Evolutionary conservation across 2,888 invertebrate genomes (phyloP).

Genomic region (Caenorhabditis auriculariae): DNA sequence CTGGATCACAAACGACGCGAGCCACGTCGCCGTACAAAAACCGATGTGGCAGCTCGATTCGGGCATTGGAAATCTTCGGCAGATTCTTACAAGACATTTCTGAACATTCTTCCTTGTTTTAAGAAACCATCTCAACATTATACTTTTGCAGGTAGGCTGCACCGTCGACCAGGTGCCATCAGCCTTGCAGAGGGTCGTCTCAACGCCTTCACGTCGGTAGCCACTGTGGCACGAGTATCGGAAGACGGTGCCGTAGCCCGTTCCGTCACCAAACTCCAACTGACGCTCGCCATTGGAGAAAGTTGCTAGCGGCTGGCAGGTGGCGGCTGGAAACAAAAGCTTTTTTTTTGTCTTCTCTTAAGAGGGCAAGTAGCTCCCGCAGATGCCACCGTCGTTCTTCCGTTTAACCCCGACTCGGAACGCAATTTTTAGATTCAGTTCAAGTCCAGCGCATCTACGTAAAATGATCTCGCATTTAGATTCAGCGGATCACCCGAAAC

Average conservation of each 20-base stretch:
- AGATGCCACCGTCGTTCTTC: neutral
- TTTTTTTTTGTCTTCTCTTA: neutral
- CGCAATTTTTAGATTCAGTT: no score
- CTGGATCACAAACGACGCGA: constrained; percentile 53
- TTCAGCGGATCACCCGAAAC: no score
- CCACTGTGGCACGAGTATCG: constrained; percentile 59
- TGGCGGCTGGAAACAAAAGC: constrained; percentile 44
- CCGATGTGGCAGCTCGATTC: constrained; percentile 25
- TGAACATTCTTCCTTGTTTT: constrained; percentile 23
- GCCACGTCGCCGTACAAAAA: constrained; percentile 58
- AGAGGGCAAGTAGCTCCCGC: neutral
- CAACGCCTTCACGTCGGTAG: constrained; percentile 67
- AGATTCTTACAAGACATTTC: constrained; percentile 55
- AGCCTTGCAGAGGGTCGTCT: constrained; percentile 82
- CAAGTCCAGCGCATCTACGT: neutral
- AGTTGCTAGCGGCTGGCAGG: constrained; percentile 56
- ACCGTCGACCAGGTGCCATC: constrained; percentile 90
- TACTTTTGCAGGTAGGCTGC: constrained; percentile 88
- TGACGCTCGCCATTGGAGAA: constrained; percentile 56
- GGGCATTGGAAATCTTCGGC: constrained; percentile 54
- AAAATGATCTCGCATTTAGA: neutral
- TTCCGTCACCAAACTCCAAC: constrained; percentile 63
- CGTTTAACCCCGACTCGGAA: neutral
- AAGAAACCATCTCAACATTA: constrained; percentile 47
- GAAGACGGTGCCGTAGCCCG: constrained; percentile 61